A percentile compares a stretch with the other conserved stretches of the same genome.
These are phyloP conservation scores for Diplodus sargus DNA, from an alignment of 2,797 vertebrate genomes.

Conservation along the genomic window DNA sequence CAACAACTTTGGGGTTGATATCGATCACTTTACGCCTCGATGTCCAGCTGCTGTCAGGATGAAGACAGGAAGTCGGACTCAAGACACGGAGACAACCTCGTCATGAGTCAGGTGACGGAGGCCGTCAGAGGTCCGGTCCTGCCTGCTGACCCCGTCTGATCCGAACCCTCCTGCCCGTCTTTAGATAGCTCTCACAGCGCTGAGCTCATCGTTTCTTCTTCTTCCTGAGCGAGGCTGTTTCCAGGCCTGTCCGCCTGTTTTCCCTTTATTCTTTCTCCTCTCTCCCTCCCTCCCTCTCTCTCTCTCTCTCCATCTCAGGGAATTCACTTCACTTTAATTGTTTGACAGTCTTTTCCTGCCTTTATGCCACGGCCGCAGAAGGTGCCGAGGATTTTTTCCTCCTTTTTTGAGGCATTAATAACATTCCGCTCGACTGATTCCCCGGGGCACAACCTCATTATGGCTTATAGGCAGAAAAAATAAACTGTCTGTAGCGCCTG, in stretches of 20 bases:
- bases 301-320: conserved; percentile 76
- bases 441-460: conserved; percentile 87
- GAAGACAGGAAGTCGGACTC: background rate
- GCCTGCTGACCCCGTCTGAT: conserved; percentile 51
- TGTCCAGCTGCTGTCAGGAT: background rate
- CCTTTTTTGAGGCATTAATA: conserved; percentile 86
- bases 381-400: conserved; percentile 77
- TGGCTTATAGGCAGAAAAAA: conserved; percentile 81
- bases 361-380: conserved; percentile 81
- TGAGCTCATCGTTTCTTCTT: conserved; percentile 56
- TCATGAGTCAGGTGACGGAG: conserved; percentile 36
- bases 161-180: conserved; percentile 33
- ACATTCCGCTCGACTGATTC: conserved; percentile 84
- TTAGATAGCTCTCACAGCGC: conserved; percentile 34
- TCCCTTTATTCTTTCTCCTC: conserved; percentile 4
- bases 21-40: background rate
- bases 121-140: conserved; percentile 20
- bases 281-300: background rate
- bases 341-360: conserved; percentile 90
- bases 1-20: no score
- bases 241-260: conserved; percentile 67
- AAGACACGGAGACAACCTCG: background rate
- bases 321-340: conserved; percentile 89
- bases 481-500: conserved; percentile 73
- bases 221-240: conserved; percentile 70